A percentile compares a stretch with the other conserved stretches of the same genome.
Conservation (phyloP, 2,888 invertebrate species). For the Imbricaverruca yamaguchii region DNA sequence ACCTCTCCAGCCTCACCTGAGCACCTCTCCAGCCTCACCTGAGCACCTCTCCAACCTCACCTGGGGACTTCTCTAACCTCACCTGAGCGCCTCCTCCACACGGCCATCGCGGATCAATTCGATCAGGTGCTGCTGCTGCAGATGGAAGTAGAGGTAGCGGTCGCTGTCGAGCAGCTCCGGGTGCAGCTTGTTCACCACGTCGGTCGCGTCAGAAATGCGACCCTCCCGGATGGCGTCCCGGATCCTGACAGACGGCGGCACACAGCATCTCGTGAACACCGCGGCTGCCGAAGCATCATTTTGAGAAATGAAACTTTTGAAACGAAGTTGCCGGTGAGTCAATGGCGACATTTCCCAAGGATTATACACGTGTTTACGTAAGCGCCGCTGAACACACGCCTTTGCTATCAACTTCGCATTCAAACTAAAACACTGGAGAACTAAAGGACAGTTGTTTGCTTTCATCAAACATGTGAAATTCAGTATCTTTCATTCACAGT, state of each 20-base stretch:
- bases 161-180: constrained; percentile 93
- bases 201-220: constrained; percentile 83
- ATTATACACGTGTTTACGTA: too few relatives aligned
- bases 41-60: background rate
- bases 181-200: constrained; percentile 85
- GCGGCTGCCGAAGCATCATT: too few relatives aligned
- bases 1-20: background rate
- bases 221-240: constrained; percentile 90
- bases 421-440: too few relatives aligned
- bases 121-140: constrained; percentile 86
- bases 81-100: constrained; percentile 70
- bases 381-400: too few relatives aligned
- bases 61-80: background rate
- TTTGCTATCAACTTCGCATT: too few relatives aligned
- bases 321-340: too few relatives aligned
- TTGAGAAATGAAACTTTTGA: too few relatives aligned
- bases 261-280: too few relatives aligned
- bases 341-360: too few relatives aligned
- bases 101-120: constrained; percentile 76
- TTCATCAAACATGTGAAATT: too few relatives aligned
- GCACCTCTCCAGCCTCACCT: background rate
- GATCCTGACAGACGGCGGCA: constrained; percentile 46
- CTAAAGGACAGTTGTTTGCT: too few relatives aligned
- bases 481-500: too few relatives aligned
- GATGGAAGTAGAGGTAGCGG: constrained; percentile 87